Evolutionary conservation across 1,140 invertebrate species (phyloP).

Genomic region (Drosophila subpulchrella): DNA sequence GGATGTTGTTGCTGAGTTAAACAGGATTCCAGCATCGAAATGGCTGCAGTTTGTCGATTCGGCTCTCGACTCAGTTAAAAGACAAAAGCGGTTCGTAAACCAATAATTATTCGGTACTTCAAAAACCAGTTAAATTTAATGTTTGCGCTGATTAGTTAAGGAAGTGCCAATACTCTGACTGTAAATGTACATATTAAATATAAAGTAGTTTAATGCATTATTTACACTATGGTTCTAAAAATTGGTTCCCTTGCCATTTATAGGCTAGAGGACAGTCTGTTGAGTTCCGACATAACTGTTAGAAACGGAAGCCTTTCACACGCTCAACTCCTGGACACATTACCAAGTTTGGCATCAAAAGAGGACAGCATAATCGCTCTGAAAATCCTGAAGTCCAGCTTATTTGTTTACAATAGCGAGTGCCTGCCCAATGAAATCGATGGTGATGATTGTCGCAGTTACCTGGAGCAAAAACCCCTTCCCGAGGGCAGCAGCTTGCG

Average conservation of each 20-base stretch:
- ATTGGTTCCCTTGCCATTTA: not conserved
- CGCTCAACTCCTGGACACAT: slow-evolving; percentile 62
- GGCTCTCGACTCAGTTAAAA: slow-evolving; percentile 65
- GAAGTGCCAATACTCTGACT: not conserved
- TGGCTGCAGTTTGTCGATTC: slow-evolving; percentile 57
- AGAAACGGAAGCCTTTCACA: slow-evolving; percentile 75
- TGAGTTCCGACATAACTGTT: slow-evolving; percentile 63
- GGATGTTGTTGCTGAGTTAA: slow-evolving; percentile 23
- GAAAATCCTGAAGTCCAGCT: slow-evolving; percentile 71
- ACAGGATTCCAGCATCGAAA: slow-evolving; percentile 42
- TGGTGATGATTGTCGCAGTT: slow-evolving; percentile 54
- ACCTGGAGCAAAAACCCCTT: slow-evolving; percentile 49
- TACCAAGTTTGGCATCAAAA: slow-evolving; percentile 64
- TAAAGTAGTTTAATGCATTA: not conserved
- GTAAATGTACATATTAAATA: not conserved
- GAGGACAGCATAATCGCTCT: slow-evolving; percentile 67
- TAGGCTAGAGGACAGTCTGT: slow-evolving; percentile 68
- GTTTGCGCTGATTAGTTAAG: not conserved
- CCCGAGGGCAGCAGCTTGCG: slow-evolving; percentile 49
- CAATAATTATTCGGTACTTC: not conserved
- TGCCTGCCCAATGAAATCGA: slow-evolving; percentile 51
- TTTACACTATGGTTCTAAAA: too few species aligned
- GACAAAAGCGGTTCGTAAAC: slow-evolving; percentile 60
- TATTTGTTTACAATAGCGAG: slow-evolving; percentile 66
- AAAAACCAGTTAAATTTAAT: not conserved